phyloP scores from a whole-genome alignment of 2,888 invertebrate species.

The Pegoplata infirma region DNA sequence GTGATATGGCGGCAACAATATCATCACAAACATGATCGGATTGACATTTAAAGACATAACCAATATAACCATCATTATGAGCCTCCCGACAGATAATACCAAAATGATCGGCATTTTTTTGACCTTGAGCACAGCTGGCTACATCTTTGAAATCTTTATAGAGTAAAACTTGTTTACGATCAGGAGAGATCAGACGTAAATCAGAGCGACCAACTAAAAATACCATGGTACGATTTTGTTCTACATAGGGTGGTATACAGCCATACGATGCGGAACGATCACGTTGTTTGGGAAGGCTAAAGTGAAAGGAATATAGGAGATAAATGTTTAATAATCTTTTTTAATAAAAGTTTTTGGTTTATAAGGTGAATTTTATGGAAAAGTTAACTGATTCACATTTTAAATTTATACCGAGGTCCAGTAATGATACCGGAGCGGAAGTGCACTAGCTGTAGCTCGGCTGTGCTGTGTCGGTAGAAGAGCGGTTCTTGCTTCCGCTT shows the following conservation, averaged over 20 bases:
- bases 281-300: slow-evolving; percentile 77
- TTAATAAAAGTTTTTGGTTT: not conserved
- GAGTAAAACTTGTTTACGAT: slow-evolving; percentile 92
- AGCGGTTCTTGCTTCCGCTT: too few species aligned
- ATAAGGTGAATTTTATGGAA: not conserved
- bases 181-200: slow-evolving; percentile 93
- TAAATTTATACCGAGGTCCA: too few species aligned
- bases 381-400: not conserved
- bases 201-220: slow-evolving; percentile 92
- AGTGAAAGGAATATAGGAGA: slow-evolving; percentile 28
- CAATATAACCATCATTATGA: slow-evolving; percentile 83
- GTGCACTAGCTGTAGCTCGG: too few species aligned
- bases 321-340: too few species aligned
- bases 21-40: slow-evolving; percentile 89
- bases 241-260: slow-evolving; percentile 80
- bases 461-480: too few species aligned
- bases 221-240: slow-evolving; percentile 95
- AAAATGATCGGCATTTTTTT: slow-evolving; percentile 90
- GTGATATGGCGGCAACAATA: slow-evolving; percentile 83
- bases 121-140: slow-evolving; percentile 91
- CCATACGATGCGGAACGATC: slow-evolving; percentile 83
- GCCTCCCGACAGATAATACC: slow-evolving; percentile 95
- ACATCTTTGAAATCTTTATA: slow-evolving; percentile 94
- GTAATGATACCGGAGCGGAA: too few species aligned
- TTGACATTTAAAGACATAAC: slow-evolving; percentile 94